phyloP scores from a whole-genome alignment of 2,113 vertebrate species.

The Archilochus colubris region DNA sequence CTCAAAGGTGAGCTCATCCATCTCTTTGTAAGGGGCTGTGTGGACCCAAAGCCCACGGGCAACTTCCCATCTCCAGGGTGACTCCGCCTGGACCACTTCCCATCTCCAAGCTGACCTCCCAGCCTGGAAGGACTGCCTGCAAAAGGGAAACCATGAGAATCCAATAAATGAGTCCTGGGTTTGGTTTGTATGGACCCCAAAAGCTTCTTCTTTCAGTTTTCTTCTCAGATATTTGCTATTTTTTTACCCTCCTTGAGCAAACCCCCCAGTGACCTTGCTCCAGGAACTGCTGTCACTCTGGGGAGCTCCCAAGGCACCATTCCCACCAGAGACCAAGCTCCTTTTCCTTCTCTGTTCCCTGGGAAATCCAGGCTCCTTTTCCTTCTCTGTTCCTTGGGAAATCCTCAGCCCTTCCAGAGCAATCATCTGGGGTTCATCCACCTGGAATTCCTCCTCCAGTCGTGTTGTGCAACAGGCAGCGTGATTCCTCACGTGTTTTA shows the following conservation, averaged over 20 bases:
- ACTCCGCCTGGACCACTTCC: neutral
- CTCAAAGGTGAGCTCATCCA: neutral
- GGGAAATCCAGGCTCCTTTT: neutral
- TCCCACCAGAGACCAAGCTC: neutral
- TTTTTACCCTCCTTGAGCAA: neutral
- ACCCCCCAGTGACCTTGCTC: neutral
- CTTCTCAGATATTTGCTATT: neutral
- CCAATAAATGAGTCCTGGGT: neutral
- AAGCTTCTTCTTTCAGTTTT: neutral
- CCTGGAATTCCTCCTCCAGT: neutral
- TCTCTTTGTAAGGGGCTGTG: neutral
- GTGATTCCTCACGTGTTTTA: neutral
- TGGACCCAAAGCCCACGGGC: fast-evolving
- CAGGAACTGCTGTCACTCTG: neutral
- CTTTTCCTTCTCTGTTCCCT: neutral
- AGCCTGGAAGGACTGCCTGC: neutral
- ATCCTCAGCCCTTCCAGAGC: neutral
- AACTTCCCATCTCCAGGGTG: fast-evolving
- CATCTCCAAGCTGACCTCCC: neutral
- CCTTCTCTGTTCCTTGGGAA: neutral
- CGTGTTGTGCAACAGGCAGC: neutral
- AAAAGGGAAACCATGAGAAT: neutral
- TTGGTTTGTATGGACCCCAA: neutral
- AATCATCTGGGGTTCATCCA: neutral
- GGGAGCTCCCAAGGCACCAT: neutral